Evolutionary conservation across 2,113 vertebrate species (phyloP).

Genomic region (Cryptomyrus ogoouensis): DNA sequence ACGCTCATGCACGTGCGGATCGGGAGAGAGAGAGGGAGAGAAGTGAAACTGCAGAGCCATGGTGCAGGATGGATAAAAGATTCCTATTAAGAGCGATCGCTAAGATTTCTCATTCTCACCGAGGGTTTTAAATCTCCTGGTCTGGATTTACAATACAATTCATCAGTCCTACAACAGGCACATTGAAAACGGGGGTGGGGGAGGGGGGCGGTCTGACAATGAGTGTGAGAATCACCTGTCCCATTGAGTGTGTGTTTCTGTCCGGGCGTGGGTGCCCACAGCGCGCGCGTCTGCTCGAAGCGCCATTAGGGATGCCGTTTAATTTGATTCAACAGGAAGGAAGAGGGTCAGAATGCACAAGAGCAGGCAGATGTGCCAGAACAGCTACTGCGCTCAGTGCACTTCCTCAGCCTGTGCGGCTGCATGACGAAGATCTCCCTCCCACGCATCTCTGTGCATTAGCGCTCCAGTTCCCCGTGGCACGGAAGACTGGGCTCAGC

Average conservation of each 20-base stretch:
- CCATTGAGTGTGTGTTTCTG: not conserved
- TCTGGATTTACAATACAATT: slow-evolving; percentile 15
- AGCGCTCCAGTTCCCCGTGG: slow-evolving; percentile 8
- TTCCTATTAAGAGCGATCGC: slow-evolving; percentile 8
- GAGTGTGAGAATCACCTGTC: slow-evolving; percentile 1
- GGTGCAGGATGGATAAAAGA: slow-evolving; percentile 11
- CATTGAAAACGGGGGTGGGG: not conserved
- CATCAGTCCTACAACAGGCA: not conserved
- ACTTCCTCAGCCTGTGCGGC: not conserved
- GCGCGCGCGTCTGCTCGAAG: not conserved
- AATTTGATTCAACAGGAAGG: slow-evolving; percentile 24
- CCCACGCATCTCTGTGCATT: not conserved
- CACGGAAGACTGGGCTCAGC: not conserved
- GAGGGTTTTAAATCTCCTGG: slow-evolving; percentile 2
- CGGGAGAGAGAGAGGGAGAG: not conserved
- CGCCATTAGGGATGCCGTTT: slow-evolving; percentile 17
- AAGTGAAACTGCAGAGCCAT: not conserved
- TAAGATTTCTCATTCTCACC: not conserved
- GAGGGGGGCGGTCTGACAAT: not conserved
- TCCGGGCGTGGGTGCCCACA: not conserved
- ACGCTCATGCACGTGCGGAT: not conserved
- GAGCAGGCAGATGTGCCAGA: slow-evolving; percentile 6
- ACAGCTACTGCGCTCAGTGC: not conserved
- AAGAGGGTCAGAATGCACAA: not conserved
- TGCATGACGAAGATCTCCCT: not conserved